Evolutionary conservation across 2,113 vertebrate species (phyloP).

Genomic region (Petrocephalus zakoni): DNA sequence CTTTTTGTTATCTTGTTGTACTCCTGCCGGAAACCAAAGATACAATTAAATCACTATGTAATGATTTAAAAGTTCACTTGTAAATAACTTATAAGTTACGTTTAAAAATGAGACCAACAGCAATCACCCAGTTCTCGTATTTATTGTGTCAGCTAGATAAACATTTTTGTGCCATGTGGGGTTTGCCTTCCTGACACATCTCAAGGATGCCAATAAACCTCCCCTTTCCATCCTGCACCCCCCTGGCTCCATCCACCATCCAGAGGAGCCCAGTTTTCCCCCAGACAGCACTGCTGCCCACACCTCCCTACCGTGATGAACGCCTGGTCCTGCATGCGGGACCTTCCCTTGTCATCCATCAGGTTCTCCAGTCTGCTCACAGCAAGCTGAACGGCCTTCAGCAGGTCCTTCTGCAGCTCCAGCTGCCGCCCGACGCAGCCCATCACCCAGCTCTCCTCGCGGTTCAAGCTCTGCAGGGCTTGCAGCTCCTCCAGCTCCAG

Average conservation of each 20-base stretch:
- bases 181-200: neutral
- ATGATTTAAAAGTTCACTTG: neutral
- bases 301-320: slow-evolving; percentile 53
- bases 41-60: neutral
- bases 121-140: neutral
- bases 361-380: slow-evolving; percentile 50
- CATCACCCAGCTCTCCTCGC: slow-evolving; percentile 54
- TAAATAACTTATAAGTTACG: neutral
- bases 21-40: slow-evolving; percentile 48
- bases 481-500: slow-evolving; percentile 59
- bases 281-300: neutral
- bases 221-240: neutral
- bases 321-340: slow-evolving; percentile 52
- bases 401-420: slow-evolving; percentile 36
- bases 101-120: neutral
- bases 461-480: slow-evolving; percentile 48
- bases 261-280: neutral
- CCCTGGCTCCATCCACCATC: neutral
- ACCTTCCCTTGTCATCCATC: slow-evolving; percentile 47
- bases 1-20: slow-evolving; percentile 53
- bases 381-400: slow-evolving; percentile 46
- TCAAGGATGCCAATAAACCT: neutral
- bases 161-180: neutral
- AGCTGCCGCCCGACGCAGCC: slow-evolving; percentile 55
- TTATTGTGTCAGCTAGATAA: neutral